Evolutionary conservation across 2,113 vertebrate genomes (phyloP), one percentile per base, ranked within the genome.

Genomic region (Microcebus ravelobensis): DNA sequence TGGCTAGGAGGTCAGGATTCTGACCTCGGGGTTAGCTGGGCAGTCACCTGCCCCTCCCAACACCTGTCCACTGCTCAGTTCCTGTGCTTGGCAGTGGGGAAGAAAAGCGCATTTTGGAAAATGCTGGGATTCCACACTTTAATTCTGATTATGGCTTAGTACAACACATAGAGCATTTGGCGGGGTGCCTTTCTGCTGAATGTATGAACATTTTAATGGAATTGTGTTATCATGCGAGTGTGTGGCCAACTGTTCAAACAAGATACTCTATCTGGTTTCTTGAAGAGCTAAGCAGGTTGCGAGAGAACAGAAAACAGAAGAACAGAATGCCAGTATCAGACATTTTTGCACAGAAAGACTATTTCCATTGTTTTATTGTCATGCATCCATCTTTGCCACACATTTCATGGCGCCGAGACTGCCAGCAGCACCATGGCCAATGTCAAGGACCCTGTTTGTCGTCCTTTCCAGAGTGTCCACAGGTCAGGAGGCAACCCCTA

Each of bases 221-320:
- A 96, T 74, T 93, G 84, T 61, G 80, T 97, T 93, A 90, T 18
- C 50, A 76, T 8, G 15, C 0, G 31, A 55, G 67, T 84, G 95
- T 97, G 96, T 39, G 50, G 84, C 89, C 97, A 97, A 95, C 97
- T 96, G 97, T 95, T 94, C 97, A 86, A 94, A 98, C 84, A 91
- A 97, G 98, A 97, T 97, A 88, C 77, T 45, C 85, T n/a, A 39
- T 81, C 89, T 29, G 2, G 20, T 89, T 39, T 70, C 97, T 63
- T 18, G 42, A 90, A 45, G 61, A 67, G 48, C 76, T 8, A 50
- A 82, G 93, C 89, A 82, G 97, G 86, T 1, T 39, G 50, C 27
- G 52, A 42, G 34, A 39, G 95, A 12, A 8, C 11, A 48, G 88
- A 52, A 85, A 65, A 91, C 65, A 45, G 0, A 7, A 63, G 27